Evolutionary conservation across 2,888 invertebrate genomes (phyloP).

Genomic region (Megalurothrips usitatus): DNA sequence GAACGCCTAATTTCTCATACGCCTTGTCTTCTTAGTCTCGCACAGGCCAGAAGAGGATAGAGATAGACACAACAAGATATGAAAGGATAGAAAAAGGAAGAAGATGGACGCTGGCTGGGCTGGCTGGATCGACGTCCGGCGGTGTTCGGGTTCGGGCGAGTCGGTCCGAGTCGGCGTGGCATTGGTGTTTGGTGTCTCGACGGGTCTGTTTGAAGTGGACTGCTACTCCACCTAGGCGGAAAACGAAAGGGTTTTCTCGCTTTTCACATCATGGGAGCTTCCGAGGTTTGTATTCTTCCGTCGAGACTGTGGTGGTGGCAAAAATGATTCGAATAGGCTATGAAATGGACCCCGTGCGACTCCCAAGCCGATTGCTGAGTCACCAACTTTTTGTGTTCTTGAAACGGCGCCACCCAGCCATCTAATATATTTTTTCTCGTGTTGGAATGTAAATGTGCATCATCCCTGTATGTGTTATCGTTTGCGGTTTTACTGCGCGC

Average conservation of each 20-base stretch:
- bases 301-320: not conserved
- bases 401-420: not conserved
- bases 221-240: not conserved
- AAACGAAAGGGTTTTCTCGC: not conserved
- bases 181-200: not conserved
- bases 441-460: not conserved
- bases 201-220: not conserved
- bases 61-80: slow-evolving; percentile 22
- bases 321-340: not conserved
- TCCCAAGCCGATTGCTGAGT: not conserved
- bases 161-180: not conserved
- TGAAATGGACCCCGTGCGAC: not conserved
- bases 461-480: not conserved
- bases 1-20: slow-evolving; percentile 5
- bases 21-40: not conserved
- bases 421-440: not conserved
- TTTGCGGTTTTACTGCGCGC: not conserved
- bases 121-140: not conserved
- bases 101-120: not conserved
- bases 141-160: not conserved
- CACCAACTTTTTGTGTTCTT: not conserved
- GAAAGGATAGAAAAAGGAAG: slow-evolving; percentile 24
- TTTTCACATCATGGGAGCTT: not conserved
- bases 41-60: not conserved
- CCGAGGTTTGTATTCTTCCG: not conserved